Evolutionary conservation across 2,113 vertebrate genomes (phyloP), one percentile per base, ranked within the genome.

Genomic region (Bucco capensis): DNA sequence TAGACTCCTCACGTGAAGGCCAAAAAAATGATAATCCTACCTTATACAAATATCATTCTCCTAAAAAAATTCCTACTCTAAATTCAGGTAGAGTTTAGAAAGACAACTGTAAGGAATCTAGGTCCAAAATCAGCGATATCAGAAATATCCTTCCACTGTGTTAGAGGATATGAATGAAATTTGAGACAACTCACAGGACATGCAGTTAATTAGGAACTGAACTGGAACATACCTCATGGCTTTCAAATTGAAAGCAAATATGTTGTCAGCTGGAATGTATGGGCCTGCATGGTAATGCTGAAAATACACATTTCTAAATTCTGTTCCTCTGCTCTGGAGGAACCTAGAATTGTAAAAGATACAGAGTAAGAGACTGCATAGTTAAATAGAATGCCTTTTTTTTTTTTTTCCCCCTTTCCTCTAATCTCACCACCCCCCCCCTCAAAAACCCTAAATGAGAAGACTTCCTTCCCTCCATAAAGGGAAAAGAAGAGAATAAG

Each of bases 171-270:
- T 42, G 19, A 83, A 83, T 50, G 50, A 84, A 83, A 91, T 85
- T 58, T 73, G 75, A 88, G 47, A 73, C 51, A 76, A 65, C 31
- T 73, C 80, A 88, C 46, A 93, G 83, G 69, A 86, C 18, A 80
- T 13, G 10, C 31, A 77, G 28, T 92, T 92, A 88, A 95, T 80
- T 90, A 95, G 92, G 83, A 93, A 83, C 51, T 80, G 54, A 94
- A 67, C 33, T 2, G 19, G 69, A 93, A 88, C 51, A 94, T 75
- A 89, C 35, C 66, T 89, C 61, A 19, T 27, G 69, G 86, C 27
- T 90, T 91, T 80, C 64, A 83, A 86, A 90, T 79, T 1, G 0
- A 88, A 80, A 90, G 75, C 24, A 91, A 65, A 82, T 72, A 18
- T 76, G 62, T 46, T 91, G 58, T 72, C 92, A 94, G 82, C 54